phyloP scores from a whole-genome alignment of 2,797 vertebrate species.

The Pantherophis vulpinus region DNA sequence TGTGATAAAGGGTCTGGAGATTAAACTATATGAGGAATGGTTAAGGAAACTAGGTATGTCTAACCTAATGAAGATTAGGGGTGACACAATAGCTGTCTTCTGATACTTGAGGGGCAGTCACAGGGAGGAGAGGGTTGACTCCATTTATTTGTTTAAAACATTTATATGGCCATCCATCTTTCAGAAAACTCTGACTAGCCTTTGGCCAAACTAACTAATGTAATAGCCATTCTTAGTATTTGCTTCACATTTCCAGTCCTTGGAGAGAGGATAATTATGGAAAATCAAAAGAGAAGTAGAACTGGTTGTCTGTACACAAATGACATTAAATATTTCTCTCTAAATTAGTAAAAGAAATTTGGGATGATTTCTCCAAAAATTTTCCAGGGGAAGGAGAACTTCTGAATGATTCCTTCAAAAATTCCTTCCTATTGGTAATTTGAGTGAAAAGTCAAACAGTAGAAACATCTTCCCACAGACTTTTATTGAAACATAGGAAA shows the following conservation, averaged over 20 bases:
- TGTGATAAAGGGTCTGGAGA: not conserved
- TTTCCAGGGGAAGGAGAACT: not conserved
- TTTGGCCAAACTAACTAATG: not conserved
- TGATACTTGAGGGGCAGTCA: not conserved
- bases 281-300: not conserved
- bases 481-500: not conserved
- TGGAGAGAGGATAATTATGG: not conserved
- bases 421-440: not conserved
- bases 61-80: not conserved
- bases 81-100: not conserved
- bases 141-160: not conserved
- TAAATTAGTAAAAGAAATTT: not conserved
- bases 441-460: not conserved
- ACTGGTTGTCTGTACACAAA: not conserved
- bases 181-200: not conserved
- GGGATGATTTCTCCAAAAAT: not conserved
- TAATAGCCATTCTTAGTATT: not conserved
- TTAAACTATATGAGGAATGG: not conserved
- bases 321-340: not conserved
- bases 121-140: not conserved
- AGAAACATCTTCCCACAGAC: not conserved
- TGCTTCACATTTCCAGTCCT: not conserved
- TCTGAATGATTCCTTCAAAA: not conserved
- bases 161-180: not conserved
- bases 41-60: not conserved